Evolutionary conservation across 2,113 vertebrate genomes (phyloP).

Genomic region (Rostratula benghalensis): DNA sequence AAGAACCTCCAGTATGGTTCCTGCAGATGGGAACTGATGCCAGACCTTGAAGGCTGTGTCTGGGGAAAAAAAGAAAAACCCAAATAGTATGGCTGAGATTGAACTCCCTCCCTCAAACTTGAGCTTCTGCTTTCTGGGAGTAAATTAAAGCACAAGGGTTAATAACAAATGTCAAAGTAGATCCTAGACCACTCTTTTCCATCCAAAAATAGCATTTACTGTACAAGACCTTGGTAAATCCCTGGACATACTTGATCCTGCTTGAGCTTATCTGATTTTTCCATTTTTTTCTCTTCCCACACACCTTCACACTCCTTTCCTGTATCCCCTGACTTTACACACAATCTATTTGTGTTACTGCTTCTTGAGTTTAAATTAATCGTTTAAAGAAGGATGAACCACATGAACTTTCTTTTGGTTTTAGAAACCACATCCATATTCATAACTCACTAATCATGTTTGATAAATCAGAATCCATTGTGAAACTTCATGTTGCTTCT

Average conservation of each 20-base stretch:
- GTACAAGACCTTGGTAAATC: neutral
- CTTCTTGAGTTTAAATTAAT: slow-evolving; percentile 55
- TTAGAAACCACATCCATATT: slow-evolving; percentile 73
- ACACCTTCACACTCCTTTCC: neutral
- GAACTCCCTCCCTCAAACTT: neutral
- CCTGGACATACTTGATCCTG: neutral
- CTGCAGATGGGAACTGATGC: neutral
- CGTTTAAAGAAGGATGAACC: slow-evolving; percentile 46
- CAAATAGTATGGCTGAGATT: neutral
- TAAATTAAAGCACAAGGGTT: neutral
- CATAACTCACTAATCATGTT: slow-evolving; percentile 68
- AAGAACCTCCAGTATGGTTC: neutral
- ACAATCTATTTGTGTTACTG: neutral
- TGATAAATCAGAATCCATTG: slow-evolving; percentile 69
- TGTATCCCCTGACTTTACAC: neutral
- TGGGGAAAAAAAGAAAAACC: neutral
- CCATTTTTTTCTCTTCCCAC: neutral
- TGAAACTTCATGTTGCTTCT: slow-evolving; percentile 54
- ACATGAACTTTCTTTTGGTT: slow-evolving; percentile 63
- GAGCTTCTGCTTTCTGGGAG: neutral
- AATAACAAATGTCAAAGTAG: neutral
- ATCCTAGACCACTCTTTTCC: neutral
- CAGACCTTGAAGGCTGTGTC: neutral
- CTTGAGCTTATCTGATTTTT: neutral
- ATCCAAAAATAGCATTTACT: neutral